Evolutionary conservation across 2,888 invertebrate species (phyloP).

Genomic region (Miltochrista miniata): DNA sequence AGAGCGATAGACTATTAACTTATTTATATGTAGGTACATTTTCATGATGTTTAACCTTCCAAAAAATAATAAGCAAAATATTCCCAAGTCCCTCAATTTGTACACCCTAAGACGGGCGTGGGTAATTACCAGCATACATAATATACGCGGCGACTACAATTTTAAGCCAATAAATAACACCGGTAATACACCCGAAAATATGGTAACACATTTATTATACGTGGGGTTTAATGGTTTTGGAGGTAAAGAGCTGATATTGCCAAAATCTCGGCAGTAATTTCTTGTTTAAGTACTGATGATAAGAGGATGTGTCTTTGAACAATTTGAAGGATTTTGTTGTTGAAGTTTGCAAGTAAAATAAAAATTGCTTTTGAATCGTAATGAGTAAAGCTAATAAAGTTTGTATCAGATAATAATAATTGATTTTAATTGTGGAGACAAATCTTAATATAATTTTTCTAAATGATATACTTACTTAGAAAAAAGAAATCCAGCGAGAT

Average conservation of each 20-base stretch:
- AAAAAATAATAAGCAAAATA: no score
- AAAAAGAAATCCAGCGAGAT: no score
- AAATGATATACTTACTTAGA: no score
- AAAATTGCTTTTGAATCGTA: not conserved
- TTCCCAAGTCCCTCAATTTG: constrained; percentile 30
- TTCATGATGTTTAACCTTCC: not conserved
- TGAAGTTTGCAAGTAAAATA: not conserved
- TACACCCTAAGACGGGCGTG: constrained; percentile 39
- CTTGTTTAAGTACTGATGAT: constrained; percentile 3
- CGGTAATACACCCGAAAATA: constrained; percentile 74
- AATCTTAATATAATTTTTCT: no score
- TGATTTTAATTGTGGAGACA: no score
- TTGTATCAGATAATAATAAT: no score
- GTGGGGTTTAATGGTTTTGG: constrained; percentile 45
- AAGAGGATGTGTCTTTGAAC: not conserved
- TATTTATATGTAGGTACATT: no score
- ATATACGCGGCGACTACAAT: constrained; percentile 79
- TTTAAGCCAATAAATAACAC: constrained; percentile 81
- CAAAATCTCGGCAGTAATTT: constrained; percentile 15
- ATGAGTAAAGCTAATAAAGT: no score
- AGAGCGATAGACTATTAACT: no score
- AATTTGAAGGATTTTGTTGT: not conserved
- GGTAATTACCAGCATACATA: constrained; percentile 77
- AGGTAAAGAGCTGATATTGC: constrained; percentile 33
- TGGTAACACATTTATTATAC: constrained; percentile 74